Evolutionary conservation across 2,888 invertebrate genomes (phyloP), one percentile per base, ranked within the genome.

Genomic region (Spisula solida): DNA sequence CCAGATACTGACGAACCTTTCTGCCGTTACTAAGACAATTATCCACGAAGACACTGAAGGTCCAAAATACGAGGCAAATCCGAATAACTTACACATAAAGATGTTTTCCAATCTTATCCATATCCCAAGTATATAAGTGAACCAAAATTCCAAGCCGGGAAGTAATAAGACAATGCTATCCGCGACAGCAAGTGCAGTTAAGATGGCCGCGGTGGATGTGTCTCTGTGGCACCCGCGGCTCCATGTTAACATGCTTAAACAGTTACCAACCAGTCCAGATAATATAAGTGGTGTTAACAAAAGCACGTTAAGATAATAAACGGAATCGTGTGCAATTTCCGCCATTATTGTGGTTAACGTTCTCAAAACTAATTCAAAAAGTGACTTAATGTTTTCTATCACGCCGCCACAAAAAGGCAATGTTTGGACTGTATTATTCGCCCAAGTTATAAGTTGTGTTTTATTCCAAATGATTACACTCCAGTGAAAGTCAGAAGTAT

Each of bases 211-310:
- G 5, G 91, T 91, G 18, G 89, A 89, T 16, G 89, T 89, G 29
- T 89, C 83, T 48, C 88, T 41, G 47, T 88, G 89, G 47, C 83
- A 70, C 31, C 91, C 91, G 20, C 89, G 91, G 51, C 89, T 88
- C 91, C 91, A 91, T 14, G 91, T 89, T 14, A 91, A 56, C 75
- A 91, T 88, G 29, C 91, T 91, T 20, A 91, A 86, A 88, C 85
- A 89, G 82, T 91, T 91, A 0, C 91, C 91, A 14, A 89, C 56
- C n/a, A 89, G 79, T 34, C 91, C 91, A 56, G 88, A 82, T 2
- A 91, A 25, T 29, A 91, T 89, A 29, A 91, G 51, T 20, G 91
- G 89, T 10, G 89, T 56, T 31, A 88, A 56, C 56, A 91, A 25
- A 2, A 87, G 41, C 10, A 89, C 18, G 41, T 82, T 91, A 1